These are phyloP conservation scores for Thaleichthys pacificus DNA, from an alignment of 2,797 vertebrate species.

Conservation along the genomic window DNA sequence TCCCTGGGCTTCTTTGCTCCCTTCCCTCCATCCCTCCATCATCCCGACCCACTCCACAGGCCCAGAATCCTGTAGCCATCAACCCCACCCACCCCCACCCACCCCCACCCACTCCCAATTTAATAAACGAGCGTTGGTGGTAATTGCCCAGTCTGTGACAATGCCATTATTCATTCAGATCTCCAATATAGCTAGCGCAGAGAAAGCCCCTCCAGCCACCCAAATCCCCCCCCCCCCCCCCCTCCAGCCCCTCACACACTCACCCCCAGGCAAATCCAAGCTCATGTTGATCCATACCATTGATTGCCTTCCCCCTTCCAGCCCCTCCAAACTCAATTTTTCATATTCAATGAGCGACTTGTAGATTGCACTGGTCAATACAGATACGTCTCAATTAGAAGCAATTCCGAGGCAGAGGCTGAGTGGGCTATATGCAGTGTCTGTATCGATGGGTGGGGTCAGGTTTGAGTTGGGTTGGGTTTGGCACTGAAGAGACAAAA, in stretches of 20 bases:
- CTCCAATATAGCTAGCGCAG: slow-evolving; percentile 71
- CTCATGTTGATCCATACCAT: slow-evolving; percentile 79
- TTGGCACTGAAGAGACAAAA: neutral
- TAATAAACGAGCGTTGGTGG: slow-evolving; percentile 76
- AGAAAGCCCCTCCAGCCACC: slow-evolving; percentile 29
- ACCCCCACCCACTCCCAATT: slow-evolving; percentile 62
- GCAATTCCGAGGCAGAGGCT: slow-evolving; percentile 14
- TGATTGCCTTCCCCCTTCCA: slow-evolving; percentile 64
- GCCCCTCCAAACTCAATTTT: slow-evolving; percentile 70
- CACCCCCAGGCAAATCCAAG: slow-evolving; percentile 29
- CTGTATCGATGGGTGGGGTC: slow-evolving; percentile 42
- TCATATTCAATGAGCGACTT: slow-evolving; percentile 79
- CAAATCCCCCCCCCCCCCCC: slow-evolving; percentile 8
- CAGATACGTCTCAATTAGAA: slow-evolving; percentile 76
- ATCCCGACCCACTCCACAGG: slow-evolving; percentile 45
- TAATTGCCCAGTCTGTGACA: slow-evolving; percentile 76
- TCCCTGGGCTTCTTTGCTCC: too few species aligned
- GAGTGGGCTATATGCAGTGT: slow-evolving; percentile 24
- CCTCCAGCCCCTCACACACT: neutral
- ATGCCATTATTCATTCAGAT: slow-evolving; percentile 79
- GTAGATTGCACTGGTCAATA: slow-evolving; percentile 75
- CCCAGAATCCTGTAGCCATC: slow-evolving; percentile 19
- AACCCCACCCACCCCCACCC: slow-evolving; percentile 33
- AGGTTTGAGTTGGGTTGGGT: neutral
- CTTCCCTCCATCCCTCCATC: slow-evolving; percentile 43